Evolutionary conservation across 2,113 vertebrate genomes (phyloP).

Genomic region (Platycercus adscitus): DNA sequence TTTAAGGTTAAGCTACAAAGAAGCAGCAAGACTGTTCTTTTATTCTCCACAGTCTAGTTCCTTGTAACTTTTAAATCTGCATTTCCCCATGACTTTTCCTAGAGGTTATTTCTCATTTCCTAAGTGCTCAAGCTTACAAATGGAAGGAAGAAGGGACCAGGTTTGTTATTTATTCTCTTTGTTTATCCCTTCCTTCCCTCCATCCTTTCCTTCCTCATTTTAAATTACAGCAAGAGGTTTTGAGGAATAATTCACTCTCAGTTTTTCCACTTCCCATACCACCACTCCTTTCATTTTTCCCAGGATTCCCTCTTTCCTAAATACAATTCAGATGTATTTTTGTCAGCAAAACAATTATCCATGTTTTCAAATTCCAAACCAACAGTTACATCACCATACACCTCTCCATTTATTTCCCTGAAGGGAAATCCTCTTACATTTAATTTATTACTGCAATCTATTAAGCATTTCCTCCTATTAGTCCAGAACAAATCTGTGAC

Average conservation of each 20-base stretch:
- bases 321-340: background rate
- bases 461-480: conserved; percentile 3
- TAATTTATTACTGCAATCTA: background rate
- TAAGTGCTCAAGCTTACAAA: background rate
- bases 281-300: background rate
- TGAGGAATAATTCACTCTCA: background rate
- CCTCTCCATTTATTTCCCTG: background rate
- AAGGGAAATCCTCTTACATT: background rate
- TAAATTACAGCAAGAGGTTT: background rate
- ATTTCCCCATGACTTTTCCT: background rate
- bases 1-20: background rate
- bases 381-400: background rate
- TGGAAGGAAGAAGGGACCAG: background rate
- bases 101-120: background rate
- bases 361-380: background rate
- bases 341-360: conserved; percentile 13
- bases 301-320: background rate
- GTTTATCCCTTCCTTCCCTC: background rate
- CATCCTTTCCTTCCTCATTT: background rate
- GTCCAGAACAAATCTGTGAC: background rate
- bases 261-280: conserved; percentile 10
- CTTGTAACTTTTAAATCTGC: background rate
- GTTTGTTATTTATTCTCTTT: background rate
- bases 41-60: background rate
- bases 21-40: background rate